Evolutionary conservation across 2,113 vertebrate genomes (phyloP), one percentile per base, ranked within the genome.

Genomic region (Gila orcuttii): DNA sequence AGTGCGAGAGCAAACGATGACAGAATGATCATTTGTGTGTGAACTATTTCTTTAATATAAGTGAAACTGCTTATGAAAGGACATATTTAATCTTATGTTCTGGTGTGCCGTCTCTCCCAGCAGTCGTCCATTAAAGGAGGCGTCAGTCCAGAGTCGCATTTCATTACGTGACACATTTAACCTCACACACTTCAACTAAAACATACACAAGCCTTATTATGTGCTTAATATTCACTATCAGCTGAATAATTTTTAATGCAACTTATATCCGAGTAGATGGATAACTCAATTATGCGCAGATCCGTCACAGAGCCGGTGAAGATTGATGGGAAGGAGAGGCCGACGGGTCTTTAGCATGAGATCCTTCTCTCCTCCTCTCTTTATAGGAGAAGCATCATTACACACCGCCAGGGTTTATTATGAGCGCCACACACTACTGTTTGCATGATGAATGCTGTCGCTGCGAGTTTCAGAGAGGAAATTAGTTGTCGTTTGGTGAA

Each of bases 241-340:
- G 96, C 96, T 97, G 96, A 97, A 97, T 97, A 97, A 97, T 97
- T 98, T 96, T 98, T 97, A 82, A 97, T 97, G 96, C 97, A 98
- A 98, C 95, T 97, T 96, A 97, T 97, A 96, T 96, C 96, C 96
- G 96, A 96, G 91, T 96, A 99, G 97, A 99, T 96, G 96, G 96
- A 99, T 98, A 98, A 98, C 97, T 98, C 96, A 98, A 98, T 99
- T 98, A 99, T 95, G 94, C 94, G 94, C 95, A 95, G 96, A 98
- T 99, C 96, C 96, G 96, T 99, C 97, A 98, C 97, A 96, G 96
- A 95, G 97, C 96, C 96, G 97, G 95, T 95, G 95, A 95, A 98
- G 97, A 98, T 98, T 97, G 96, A 99, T 99, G 96, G 95, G 94
- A 94, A 92, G 95, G 94, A 95, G 95, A 97, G 96, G 96, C 95